These are phyloP conservation scores for Rhodophaea formosa DNA, from an alignment of 2,888 invertebrate species.

Conservation along the genomic window DNA sequence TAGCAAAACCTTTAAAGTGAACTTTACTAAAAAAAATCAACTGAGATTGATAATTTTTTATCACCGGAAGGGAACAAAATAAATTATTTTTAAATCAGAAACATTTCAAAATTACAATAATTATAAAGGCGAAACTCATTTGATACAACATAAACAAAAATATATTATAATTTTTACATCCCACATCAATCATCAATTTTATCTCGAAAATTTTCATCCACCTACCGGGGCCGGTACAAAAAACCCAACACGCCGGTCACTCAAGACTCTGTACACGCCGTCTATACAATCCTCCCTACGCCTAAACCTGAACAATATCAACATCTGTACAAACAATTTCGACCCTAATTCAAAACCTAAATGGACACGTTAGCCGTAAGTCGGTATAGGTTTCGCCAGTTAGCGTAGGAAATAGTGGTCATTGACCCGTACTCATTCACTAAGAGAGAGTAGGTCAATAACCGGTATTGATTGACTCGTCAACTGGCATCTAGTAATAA, in stretches of 20 bases:
- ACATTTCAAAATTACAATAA: too few relatives aligned
- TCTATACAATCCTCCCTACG: slow-evolving; percentile 26
- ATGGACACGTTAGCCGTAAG: neutral
- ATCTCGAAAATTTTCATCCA: neutral
- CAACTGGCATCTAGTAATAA: too few relatives aligned
- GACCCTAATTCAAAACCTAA: slow-evolving; percentile 2
- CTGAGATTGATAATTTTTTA: too few relatives aligned
- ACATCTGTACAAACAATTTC: slow-evolving; percentile 40
- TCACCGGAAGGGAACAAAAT: too few relatives aligned
- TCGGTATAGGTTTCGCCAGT: neutral
- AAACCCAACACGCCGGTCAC: slow-evolving; percentile 1
- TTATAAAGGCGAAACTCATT: too few relatives aligned
- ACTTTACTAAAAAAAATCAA: neutral
- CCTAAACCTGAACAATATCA: slow-evolving; percentile 37
- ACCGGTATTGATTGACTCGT: too few relatives aligned
- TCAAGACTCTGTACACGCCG: neutral
- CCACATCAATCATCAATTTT: neutral
- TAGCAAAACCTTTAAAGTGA: neutral
- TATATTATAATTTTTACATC: too few relatives aligned
- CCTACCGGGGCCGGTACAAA: neutral
- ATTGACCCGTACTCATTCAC: too few relatives aligned
- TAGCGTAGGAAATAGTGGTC: too few relatives aligned
- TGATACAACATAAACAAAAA: too few relatives aligned
- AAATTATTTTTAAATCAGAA: too few relatives aligned
- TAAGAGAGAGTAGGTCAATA: too few relatives aligned